These are phyloP conservation scores for Mormyrus hasselquistii DNA, from an alignment of 2,797 vertebrate species.

Conservation along the genomic window DNA sequence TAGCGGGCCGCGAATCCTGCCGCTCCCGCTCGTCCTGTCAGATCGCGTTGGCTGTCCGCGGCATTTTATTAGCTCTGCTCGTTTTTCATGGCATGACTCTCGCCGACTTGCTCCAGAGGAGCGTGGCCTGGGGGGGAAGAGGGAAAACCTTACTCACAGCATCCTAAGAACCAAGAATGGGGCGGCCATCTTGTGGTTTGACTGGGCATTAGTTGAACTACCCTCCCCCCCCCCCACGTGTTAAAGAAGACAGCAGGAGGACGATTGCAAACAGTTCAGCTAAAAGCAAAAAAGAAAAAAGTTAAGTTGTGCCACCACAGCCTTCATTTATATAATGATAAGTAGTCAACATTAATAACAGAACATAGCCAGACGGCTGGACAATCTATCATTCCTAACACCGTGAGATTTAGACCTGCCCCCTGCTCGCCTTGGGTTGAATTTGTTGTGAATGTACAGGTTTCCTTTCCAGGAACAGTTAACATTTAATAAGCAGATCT, in stretches of 20 bases:
- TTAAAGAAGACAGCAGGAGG: neutral
- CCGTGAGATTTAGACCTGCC: neutral
- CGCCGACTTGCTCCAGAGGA: conserved; percentile 29
- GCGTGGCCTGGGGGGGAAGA: conserved; percentile 18
- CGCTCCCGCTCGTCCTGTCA: conserved; percentile 51
- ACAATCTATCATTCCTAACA: neutral
- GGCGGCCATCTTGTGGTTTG: neutral
- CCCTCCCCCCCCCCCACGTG: neutral
- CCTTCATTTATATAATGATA: neutral
- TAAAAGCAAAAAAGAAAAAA: neutral
- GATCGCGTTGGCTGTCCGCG: conserved; percentile 48
- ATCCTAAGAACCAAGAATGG: neutral
- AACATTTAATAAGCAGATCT: neutral
- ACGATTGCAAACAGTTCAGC: neutral
- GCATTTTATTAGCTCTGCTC: conserved; percentile 55
- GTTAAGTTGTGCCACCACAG: neutral
- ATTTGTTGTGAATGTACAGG: neutral
- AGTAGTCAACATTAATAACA: neutral
- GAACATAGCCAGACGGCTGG: neutral
- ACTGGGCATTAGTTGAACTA: neutral
- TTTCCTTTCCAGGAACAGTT: neutral
- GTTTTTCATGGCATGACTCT: conserved; percentile 34
- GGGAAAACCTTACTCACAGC: conserved; percentile 18
- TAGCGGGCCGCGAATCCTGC: conserved; percentile 33
- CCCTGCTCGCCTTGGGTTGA: neutral